A percentile compares a stretch with the other conserved stretches of the same genome.
These are phyloP conservation scores for Spongilla lacustris DNA, from an alignment of 37 sponge, comb jelly and placozoan genomes.

Conservation along the genomic window DNA sequence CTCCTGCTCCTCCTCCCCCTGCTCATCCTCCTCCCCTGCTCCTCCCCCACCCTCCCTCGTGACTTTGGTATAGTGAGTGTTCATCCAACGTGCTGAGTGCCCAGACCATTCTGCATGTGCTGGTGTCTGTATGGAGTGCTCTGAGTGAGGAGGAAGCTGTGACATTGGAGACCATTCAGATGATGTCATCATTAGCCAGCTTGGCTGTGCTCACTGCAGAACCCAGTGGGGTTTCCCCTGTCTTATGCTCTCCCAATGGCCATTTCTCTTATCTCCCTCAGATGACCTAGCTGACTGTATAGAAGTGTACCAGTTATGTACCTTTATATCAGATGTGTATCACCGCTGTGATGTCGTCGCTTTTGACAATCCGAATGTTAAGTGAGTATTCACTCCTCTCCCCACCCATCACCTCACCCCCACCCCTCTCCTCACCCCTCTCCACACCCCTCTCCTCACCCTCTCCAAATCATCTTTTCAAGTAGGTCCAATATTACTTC, in stretches of 20 bases:
- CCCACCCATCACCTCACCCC: neutral
- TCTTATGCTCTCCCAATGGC: neutral
- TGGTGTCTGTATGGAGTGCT: constrained; percentile 20
- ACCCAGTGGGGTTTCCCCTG: neutral
- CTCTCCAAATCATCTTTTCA: too few species aligned
- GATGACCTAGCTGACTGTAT: constrained; percentile 12
- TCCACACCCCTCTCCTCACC: too few species aligned
- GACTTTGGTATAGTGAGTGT: neutral
- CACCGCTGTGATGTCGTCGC: neutral
- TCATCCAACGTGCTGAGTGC: neutral
- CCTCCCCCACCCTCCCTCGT: neutral
- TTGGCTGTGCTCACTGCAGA: neutral
- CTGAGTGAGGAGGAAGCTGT: neutral
- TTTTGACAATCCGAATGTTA: neutral
- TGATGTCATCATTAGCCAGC: neutral
- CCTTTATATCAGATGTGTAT: constrained; percentile 2
- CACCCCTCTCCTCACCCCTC: neutral
- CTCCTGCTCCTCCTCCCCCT: neutral
- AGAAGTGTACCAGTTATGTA: constrained; percentile 10
- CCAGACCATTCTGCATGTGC: neutral
- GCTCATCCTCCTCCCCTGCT: neutral
- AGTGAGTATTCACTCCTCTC: neutral
- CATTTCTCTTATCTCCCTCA: neutral
- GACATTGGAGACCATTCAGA: neutral
- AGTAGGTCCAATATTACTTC: neutral